phyloP scores from a whole-genome alignment of 2,113 vertebrate genomes.

The Caracal caracal region DNA sequence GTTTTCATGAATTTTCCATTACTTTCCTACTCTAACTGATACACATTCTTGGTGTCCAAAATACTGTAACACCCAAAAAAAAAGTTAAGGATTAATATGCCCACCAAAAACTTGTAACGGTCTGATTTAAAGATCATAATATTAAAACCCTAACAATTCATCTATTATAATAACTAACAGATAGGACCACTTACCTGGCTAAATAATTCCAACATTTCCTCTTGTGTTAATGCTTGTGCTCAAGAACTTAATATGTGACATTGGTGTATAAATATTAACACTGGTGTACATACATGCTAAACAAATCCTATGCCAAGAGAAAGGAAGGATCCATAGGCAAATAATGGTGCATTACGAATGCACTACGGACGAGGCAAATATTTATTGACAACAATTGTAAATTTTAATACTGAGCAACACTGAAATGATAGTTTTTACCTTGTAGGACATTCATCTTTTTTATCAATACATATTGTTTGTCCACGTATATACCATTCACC shows the following conservation, averaged over 20 bases:
- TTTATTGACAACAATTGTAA: neutral
- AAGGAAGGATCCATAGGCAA: neutral
- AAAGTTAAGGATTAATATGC: neutral
- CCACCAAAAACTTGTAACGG: neutral
- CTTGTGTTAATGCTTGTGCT: neutral
- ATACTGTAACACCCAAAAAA: neutral
- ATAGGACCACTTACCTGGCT: neutral
- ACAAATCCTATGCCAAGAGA: neutral
- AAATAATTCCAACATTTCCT: constrained; percentile 9
- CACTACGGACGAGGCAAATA: neutral
- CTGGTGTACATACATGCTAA: neutral
- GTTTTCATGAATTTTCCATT: constrained; percentile 53
- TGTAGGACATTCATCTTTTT: constrained; percentile 96
- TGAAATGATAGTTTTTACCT: constrained; percentile 85
- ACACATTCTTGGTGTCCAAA: constrained; percentile 21
- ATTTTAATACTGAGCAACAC: neutral
- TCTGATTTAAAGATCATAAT: constrained; percentile 26
- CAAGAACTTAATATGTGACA: neutral
- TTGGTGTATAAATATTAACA: neutral
- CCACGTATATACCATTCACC: constrained; percentile 97
- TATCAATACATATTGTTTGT: constrained; percentile 96
- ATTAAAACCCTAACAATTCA: neutral
- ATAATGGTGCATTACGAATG: neutral
- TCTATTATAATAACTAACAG: constrained; percentile 46
- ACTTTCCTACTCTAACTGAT: constrained; percentile 8